Evolutionary conservation across 1,140 invertebrate species (phyloP).

Genomic region (Drosophila leontia): DNA sequence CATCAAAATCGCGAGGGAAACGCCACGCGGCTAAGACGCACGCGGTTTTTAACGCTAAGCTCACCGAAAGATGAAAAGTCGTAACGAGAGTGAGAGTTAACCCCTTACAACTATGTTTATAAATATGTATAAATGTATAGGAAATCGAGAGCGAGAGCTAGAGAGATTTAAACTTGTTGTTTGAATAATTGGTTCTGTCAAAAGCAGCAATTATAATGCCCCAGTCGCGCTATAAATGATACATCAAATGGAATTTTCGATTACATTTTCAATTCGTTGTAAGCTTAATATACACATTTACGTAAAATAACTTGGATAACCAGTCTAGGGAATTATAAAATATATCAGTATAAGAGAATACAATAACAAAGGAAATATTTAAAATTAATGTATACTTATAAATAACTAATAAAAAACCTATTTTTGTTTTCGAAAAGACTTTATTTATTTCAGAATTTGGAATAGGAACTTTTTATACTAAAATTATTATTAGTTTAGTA

Average conservation of each 20-base stretch:
- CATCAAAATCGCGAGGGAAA: slow-evolving; percentile 53
- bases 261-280: slow-evolving; percentile 24
- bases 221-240: slow-evolving; percentile 36
- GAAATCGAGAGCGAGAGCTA: slow-evolving; percentile 4
- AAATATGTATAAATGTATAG: not conserved
- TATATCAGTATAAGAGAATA: too few species aligned
- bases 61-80: slow-evolving; percentile 28
- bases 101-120: slow-evolving; percentile 2
- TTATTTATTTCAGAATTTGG: not conserved
- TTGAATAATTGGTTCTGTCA: slow-evolving; percentile 79
- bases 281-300: not conserved
- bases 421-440: too few species aligned
- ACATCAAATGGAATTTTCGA: slow-evolving; percentile 35
- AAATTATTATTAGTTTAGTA: too few species aligned
- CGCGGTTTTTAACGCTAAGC: slow-evolving; percentile 38
- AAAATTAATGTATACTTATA: too few species aligned
- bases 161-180: slow-evolving; percentile 22
- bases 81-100: slow-evolving; percentile 23
- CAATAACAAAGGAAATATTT: too few species aligned
- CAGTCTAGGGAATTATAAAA: not conserved
- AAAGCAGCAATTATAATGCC: slow-evolving; percentile 57
- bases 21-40: slow-evolving; percentile 3
- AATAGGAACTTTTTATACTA: too few species aligned
- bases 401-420: too few species aligned
- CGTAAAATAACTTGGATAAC: not conserved